Base-by-base conservation (phyloP, 1,140 invertebrate genomes). In the Mesaphorura yosii region DNA sequence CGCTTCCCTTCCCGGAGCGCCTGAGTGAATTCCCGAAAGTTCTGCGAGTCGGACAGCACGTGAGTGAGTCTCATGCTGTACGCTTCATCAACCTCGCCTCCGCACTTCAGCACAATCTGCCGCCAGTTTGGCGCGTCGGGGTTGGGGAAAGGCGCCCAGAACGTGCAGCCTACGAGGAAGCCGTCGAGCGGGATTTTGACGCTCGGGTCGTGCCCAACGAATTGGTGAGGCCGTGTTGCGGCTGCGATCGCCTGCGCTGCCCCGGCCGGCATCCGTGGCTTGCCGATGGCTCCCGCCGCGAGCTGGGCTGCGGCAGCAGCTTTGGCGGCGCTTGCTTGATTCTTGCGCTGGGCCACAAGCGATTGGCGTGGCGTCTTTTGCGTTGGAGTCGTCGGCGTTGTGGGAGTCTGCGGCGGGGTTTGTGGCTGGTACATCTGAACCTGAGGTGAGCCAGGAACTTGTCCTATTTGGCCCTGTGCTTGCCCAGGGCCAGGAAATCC, bases 101-200 rank as follows among this genome's bases (percentile, higher is more conserved):
- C 91, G 70, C 88, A 80, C 63, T 86, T 78, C 50, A 81, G 77
- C 41, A 96, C 90, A 0, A 83, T 78, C 69, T 84, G 79, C 62
- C 80, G 78, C 90, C 90, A 95, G 2, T 45, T 22, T 2, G 3
- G 5, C 15, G 12, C 6, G 1, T 17, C 20, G 27, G 53, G 51
- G 12, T 56, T 31, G 0, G 23, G 10, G 40, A 40, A 14, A 7
- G 55, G 39, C 4, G 47, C 47, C 60, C 60, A 81, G 61, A 97
- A 96, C 14, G 92, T 81, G 69, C 92, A 96, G 7, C 91, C 92
- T 2, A 94, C 72, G 5, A 96, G 68, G 69, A 88, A 95, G 41
- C 89, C 72, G 64, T 92, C 86, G 0, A 83, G 78, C 10, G 90
- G 88, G 48, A 95, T 81, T 84, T 65, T 53, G 76, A 75, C 70